These are phyloP conservation scores for Fulmarus glacialis DNA, from an alignment of 2,113 vertebrate genomes.

Conservation along the genomic window DNA sequence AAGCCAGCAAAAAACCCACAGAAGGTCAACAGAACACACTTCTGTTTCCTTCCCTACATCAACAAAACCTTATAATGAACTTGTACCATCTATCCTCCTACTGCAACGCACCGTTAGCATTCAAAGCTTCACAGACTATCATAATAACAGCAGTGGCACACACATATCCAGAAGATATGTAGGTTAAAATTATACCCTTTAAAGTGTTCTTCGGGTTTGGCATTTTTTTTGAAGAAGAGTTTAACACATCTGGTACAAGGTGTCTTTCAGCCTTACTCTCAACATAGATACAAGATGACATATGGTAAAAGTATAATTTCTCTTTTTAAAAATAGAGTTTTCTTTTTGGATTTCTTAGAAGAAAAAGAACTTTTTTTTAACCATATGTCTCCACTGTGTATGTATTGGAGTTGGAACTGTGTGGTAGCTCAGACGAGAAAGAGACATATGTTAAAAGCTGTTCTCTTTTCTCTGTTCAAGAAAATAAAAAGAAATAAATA, in stretches of 20 bases:
- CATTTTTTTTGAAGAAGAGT: background rate
- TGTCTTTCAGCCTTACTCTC: background rate
- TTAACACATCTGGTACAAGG: background rate
- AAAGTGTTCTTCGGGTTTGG: background rate
- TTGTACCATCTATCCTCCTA: background rate
- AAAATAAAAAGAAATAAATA: constrained; percentile 51
- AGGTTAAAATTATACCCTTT: background rate
- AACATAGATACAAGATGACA: background rate
- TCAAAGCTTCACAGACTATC: background rate
- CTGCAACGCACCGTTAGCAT: background rate
- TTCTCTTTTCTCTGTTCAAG: constrained; percentile 45
- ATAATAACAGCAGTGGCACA: background rate
- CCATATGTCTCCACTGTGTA: constrained; percentile 32
- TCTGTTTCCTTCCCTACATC: background rate
- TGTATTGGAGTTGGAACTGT: background rate
- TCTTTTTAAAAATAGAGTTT: background rate
- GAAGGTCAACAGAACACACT: background rate
- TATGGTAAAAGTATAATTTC: background rate
- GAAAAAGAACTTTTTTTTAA: background rate
- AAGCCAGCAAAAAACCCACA: background rate
- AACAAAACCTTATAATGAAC: background rate
- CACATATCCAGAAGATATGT: background rate
- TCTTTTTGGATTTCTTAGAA: background rate
- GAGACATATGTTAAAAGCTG: constrained; percentile 56
- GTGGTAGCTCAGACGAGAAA: constrained; percentile 30